Evolutionary conservation across 2,113 vertebrate species (phyloP).

Genomic region (Hucho hucho): DNA sequence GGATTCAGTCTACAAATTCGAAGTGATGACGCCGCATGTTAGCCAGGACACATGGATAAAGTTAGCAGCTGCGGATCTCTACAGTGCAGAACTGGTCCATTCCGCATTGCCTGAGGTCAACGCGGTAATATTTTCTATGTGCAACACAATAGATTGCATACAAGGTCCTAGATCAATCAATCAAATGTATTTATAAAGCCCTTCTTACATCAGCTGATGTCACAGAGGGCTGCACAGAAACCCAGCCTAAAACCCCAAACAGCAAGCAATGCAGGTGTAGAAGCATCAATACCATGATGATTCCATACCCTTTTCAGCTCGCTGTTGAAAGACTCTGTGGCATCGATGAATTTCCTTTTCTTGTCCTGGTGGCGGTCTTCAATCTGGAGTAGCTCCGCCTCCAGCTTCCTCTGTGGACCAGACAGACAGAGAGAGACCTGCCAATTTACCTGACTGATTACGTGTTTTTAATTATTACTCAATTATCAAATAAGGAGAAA

Average conservation of each 20-base stretch:
- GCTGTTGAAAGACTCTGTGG: conserved; percentile 93
- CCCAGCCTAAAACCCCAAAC: too few species aligned
- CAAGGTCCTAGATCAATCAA: background rate
- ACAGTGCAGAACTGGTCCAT: conserved; percentile 33
- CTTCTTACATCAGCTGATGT: too few species aligned
- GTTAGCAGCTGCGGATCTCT: conserved; percentile 57
- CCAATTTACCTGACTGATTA: background rate
- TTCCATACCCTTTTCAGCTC: conserved; percentile 91
- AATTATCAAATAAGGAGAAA: too few species aligned
- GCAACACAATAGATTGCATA: conserved; percentile 45
- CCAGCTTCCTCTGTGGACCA: conserved; percentile 86
- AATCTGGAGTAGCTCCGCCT: conserved; percentile 96
- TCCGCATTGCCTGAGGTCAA: conserved; percentile 25
- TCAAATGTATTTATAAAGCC: too few species aligned
- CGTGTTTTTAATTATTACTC: background rate
- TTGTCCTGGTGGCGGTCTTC: conserved; percentile 98
- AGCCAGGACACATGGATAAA: conserved; percentile 53
- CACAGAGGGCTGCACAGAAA: too few species aligned
- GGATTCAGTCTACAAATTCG: conserved; percentile 37
- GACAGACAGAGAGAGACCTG: background rate
- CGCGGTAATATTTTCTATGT: conserved; percentile 18
- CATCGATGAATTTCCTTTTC: conserved; percentile 96
- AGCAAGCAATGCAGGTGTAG: too few species aligned
- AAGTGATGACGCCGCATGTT: conserved; percentile 40
- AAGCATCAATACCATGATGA: too few species aligned